Base-by-base conservation (phyloP, 2,797 vertebrate species). In the Channallabes apus region DNA sequence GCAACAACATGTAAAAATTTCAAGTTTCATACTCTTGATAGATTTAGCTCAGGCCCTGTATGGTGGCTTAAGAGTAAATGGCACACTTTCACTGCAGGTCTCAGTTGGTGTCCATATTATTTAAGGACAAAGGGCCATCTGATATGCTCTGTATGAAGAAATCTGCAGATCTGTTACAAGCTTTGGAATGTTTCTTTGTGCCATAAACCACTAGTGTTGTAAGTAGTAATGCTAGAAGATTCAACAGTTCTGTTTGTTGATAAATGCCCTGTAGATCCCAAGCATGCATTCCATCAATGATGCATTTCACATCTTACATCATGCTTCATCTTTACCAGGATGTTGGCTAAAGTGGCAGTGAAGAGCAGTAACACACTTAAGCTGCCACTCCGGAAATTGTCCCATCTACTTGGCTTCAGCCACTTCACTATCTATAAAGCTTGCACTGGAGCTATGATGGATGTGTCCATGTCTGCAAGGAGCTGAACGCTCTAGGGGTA, bases 151-250 rank as follows among this genome's bases (percentile, higher is more conserved):
- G 61, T 62, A 88, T 79, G 77, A 84, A 71, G 76, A 82, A 86
- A 86, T 69, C 61, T 69, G 51, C 35, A 76, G 86, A 88, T 89
- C 88, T 56, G 56, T 87, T 90, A 87, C 82, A 82, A 9, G 27
- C 61, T 83, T 82, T 82, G 82, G 80, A 89, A 88, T 87, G 86
- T 88, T 86, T 78, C 77, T 64, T 82, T 82, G 58, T 35, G 5
- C 68, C 88, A 83, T 90, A 88, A 90, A 78, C 65, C 84, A 77
- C 85, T 85, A 62, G 80, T 64, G 68, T 83, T 83, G 41, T 82
- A 62, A 84, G 64, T 17, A 20, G 80, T 78, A 87, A 77, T 86
- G 54, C 32, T 77, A 41, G 29, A 79, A 82, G 64, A 67, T 80
- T 59, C 73, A 56, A 38, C 56, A 59, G 71, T 73, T 46, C 35